Evolutionary conservation across 2,888 invertebrate genomes (phyloP).

Genomic region (Lissonota sp.): DNA sequence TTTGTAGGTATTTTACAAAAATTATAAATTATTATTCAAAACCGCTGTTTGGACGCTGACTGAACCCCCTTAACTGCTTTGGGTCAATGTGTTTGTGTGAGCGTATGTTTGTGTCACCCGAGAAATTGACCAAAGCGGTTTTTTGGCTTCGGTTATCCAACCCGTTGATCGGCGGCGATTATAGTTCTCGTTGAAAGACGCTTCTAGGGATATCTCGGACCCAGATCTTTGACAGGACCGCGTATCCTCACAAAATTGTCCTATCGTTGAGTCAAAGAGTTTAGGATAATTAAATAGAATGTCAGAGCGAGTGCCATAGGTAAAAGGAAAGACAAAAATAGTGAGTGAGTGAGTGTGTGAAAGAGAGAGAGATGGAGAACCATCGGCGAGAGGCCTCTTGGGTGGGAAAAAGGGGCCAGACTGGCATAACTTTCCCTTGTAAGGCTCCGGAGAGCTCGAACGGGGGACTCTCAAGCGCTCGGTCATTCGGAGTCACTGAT

Average conservation of each 20-base stretch:
- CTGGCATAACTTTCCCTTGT: constrained; percentile 64
- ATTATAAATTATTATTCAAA: too few relatives aligned
- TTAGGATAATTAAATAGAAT: constrained; percentile 68
- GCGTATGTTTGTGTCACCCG: constrained; percentile 57
- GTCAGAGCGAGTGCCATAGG: constrained; percentile 52
- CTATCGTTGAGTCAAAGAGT: constrained; percentile 74
- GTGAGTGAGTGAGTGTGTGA: constrained; percentile 48
- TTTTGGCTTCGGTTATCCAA: constrained; percentile 41
- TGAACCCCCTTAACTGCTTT: too few relatives aligned
- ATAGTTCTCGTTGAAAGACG: constrained; percentile 29
- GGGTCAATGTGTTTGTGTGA: neutral
- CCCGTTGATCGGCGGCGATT: constrained; percentile 36
- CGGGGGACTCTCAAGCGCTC: constrained; percentile 49
- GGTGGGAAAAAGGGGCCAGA: constrained; percentile 66
- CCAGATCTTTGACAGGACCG: constrained; percentile 42
- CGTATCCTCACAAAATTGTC: constrained; percentile 37
- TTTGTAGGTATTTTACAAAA: too few relatives aligned
- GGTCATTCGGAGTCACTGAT: constrained; percentile 66
- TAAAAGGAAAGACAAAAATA: constrained; percentile 38
- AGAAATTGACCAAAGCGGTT: constrained; percentile 65
- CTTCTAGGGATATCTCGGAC: constrained; percentile 33
- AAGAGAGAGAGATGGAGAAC: constrained; percentile 52
- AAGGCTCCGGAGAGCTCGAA: constrained; percentile 61
- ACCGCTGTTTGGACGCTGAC: too few relatives aligned
- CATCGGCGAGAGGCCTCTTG: constrained; percentile 44